These are phyloP conservation scores for Sanderia malayensis DNA, from an alignment of 30 jellyfish, hydroid and myxozoan species.

Conservation along the genomic window DNA sequence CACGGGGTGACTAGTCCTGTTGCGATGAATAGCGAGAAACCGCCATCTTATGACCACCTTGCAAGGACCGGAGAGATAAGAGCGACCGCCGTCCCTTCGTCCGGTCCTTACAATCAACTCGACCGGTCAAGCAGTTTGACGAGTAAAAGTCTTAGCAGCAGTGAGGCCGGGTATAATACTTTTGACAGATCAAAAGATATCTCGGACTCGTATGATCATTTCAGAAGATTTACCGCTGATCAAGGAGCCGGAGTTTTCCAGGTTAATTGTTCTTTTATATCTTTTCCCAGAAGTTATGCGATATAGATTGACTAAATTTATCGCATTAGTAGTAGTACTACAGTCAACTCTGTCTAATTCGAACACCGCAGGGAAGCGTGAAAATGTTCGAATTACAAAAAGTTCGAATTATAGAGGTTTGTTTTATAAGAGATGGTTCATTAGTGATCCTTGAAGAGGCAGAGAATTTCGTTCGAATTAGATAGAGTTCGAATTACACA, in stretches of 20 bases:
- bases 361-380: too few species aligned
- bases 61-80: constrained; percentile 48
- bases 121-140: constrained; percentile 67
- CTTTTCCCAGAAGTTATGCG: too few species aligned
- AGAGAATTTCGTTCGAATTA: too few species aligned
- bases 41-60: constrained; percentile 53
- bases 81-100: constrained; percentile 28
- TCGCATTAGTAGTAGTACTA: too few species aligned
- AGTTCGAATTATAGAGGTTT: too few species aligned
- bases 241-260: constrained; percentile 20
- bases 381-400: too few species aligned
- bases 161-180: constrained; percentile 37
- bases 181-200: constrained; percentile 22
- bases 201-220: constrained; percentile 41
- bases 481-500: too few species aligned
- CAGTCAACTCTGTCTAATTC: too few species aligned
- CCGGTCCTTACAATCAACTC: constrained; percentile 61
- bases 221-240: constrained; percentile 28
- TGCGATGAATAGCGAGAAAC: constrained; percentile 30
- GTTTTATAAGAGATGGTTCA: too few species aligned
- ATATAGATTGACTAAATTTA: too few species aligned
- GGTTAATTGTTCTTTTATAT: constrained; percentile 23
- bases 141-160: constrained; percentile 17
- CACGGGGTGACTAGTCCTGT: constrained; percentile 33
- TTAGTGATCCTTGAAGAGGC: too few species aligned